These are phyloP conservation scores for Nycticryphes semicollaris DNA, from an alignment of 2,113 vertebrate species.

Conservation along the genomic window DNA sequence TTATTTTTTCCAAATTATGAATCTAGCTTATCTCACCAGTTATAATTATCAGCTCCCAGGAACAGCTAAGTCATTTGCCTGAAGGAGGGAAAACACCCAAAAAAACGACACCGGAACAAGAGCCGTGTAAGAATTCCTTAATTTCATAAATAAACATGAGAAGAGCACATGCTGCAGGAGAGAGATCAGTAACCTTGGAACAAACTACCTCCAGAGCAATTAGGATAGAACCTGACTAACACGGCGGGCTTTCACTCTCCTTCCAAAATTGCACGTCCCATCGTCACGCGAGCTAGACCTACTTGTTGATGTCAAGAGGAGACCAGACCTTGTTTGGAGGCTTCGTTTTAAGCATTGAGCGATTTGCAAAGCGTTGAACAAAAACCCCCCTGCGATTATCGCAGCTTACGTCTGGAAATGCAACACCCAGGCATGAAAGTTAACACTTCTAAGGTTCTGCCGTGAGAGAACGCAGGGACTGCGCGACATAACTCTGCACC, in stretches of 20 bases:
- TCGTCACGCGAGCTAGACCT: background rate
- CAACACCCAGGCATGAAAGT: conserved; percentile 33
- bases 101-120: background rate
- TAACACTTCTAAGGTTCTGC: background rate
- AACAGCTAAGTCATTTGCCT: background rate
- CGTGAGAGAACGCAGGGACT: background rate
- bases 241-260: background rate
- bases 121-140: background rate
- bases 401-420: background rate
- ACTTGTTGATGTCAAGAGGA: background rate
- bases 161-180: background rate
- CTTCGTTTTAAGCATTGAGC: background rate
- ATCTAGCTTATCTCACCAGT: background rate
- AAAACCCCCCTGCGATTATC: conserved; percentile 4
- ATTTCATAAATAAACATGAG: conserved; percentile 9
- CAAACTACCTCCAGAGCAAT: background rate
- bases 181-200: background rate
- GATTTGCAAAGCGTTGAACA: conserved; percentile 20
- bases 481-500: background rate
- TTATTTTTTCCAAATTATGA: background rate
- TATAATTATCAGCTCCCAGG: background rate
- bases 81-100: background rate
- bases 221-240: background rate
- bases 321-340: background rate
- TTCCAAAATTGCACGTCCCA: background rate